Evolutionary conservation across 2,888 invertebrate species (phyloP), one percentile per base, ranked within the genome.

Genomic region (Carcina quercana): DNA sequence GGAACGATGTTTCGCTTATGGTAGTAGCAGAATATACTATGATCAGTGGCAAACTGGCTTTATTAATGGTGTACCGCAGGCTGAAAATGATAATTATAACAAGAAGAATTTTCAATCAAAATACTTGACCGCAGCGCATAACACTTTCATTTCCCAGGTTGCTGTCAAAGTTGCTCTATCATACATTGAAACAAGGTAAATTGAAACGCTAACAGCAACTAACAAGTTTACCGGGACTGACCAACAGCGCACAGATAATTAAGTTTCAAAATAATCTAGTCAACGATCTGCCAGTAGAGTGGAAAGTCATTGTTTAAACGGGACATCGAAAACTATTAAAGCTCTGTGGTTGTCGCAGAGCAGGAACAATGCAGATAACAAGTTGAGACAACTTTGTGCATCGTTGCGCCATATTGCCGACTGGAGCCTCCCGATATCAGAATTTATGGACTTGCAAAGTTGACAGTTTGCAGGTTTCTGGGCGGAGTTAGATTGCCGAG

Each of bases 281-380:
- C 12, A 26, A 35, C 38, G 19, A 46, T 45, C 41, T 37, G 20
- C 10, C 10, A 24, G 6, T 24, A 11, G 10, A 24, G 24, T 6
- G 6, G 24, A n/a, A n/a, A 24, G 11, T 26, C 21, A 27, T 31
- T 31, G 29, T 42, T 35, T 33, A 32, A 58, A 51, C 40, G 41
- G 43, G 33, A 45, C 43, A 46, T 54, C 47, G 43, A 50, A 53
- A 53, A 50, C 50, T 52, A 51, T 59, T 54, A 46, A 48, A 50
- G 30, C 50, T n/a, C n/a, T 25, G 42, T 12, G 11, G 6, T 12
- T 8, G 24, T 27, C 40, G 38, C 32, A 28, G 32, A 33, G 35
- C 31, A 37, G 15, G 38, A 42, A 35, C 32, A 40, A 43, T 40
- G 30, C 29, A 40, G 45, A 55, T 56, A 57, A 40, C 42, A 51